Conservation (phyloP, 2,113 vertebrate species). For the Zapornia atra region DNA sequence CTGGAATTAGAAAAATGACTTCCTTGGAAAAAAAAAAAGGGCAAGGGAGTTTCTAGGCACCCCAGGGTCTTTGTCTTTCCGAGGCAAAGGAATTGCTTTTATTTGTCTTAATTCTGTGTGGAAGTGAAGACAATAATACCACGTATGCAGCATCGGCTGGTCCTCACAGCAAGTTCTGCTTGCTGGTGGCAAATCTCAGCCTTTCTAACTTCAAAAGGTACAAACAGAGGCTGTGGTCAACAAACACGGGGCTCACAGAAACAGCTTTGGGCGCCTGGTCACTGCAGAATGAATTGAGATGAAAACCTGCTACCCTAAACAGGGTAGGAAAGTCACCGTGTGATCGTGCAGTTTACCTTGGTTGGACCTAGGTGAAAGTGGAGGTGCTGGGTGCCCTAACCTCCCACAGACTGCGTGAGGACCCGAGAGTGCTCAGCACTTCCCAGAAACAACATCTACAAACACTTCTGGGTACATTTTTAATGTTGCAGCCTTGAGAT, state of each 20-base stretch:
- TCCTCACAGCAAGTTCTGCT: neutral
- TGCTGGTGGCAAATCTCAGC: neutral
- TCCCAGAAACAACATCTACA: neutral
- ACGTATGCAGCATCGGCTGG: neutral
- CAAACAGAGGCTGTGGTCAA: neutral
- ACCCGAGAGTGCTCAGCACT: neutral
- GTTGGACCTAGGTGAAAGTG: neutral
- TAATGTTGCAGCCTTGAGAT: neutral
- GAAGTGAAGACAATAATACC: neutral
- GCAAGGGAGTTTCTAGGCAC: neutral
- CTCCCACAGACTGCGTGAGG: neutral
- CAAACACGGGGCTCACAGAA: neutral
- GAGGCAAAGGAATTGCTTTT: neutral
- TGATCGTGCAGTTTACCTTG: neutral
- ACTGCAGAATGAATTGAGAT: neutral
- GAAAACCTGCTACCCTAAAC: neutral
- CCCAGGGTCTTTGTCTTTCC: neutral
- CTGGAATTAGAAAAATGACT: neutral
- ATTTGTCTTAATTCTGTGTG: neutral
- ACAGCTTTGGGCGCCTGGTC: neutral
- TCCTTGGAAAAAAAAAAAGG: neutral
- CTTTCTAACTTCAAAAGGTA: neutral
- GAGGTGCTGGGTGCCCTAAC: neutral
- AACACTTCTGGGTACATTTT: neutral
- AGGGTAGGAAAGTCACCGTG: neutral